Evolutionary conservation across 2,888 invertebrate genomes (phyloP), one percentile per base, ranked within the genome.

Genomic region (Clunio marinus): DNA sequence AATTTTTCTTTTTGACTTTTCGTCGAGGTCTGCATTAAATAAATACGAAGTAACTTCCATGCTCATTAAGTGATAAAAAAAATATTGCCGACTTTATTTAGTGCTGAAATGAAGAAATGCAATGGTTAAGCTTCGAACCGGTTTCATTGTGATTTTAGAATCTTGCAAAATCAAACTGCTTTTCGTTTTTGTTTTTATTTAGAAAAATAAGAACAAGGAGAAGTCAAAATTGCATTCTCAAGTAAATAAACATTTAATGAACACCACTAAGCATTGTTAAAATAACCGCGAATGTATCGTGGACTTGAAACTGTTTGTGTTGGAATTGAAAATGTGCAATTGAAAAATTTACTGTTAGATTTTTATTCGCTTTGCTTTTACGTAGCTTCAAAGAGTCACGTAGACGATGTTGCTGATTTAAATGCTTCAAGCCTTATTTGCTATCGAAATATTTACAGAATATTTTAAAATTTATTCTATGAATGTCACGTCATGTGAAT

Each of bases 161-260:
- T 17, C 45, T 45, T 15, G 8, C 35, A 13, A 32, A 32, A 32
- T 32, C 7, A 5, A 17, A 13, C 51, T 7, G 17, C 15, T 41
- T 51, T 51, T 2, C 51, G 10, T 15, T 41, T 10, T 10, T 10
- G 41, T 10, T 41, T 17, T 22, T 51, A 58, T 58, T 58, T 58
- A 58, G 58, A 58, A 58, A 58, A 58, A 4, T 2, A 46, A 28
- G 27, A 24, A 58, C 58, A 58, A 58, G 25, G 58, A 58, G 22
- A 22, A 28, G 25, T n/a, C n/a, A n/a, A n/a, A n/a, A n/a, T n/a
- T n/a, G n/a, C n/a, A n/a, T n/a, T 51, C 51, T 51, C n/a, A 22
- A 51, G 51, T n/a, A n/a, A n/a, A n/a, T n/a, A n/a, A n/a, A n/a
- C n/a, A n/a, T n/a, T n/a, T n/a, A n/a, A n/a, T n/a, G n/a, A n/a